Percentiles rank a stretch among this genome's conserved stretches.
Conservation (phyloP, 2,888 invertebrate genomes). For the Sinopyrophorus schimmeli region DNA sequence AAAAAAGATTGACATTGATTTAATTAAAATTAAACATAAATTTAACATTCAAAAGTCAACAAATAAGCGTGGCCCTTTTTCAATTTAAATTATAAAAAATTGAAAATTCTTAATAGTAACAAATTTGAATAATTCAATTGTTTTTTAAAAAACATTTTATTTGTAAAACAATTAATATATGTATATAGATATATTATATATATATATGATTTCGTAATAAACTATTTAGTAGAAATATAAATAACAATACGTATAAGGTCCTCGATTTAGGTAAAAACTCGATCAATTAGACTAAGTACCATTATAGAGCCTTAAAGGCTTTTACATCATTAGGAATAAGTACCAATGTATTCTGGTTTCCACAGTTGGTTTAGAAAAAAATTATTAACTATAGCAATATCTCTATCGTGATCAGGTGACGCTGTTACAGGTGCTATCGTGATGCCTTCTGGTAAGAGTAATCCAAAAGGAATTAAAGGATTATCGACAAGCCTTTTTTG, state of each 20-base stretch:
- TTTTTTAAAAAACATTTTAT: constrained; percentile 36
- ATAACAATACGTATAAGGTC: constrained; percentile 55
- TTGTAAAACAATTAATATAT: constrained; percentile 48
- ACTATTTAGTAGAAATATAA: constrained; percentile 54
- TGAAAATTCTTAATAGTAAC: too few species aligned
- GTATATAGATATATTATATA: too few species aligned
- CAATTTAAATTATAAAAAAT: too few species aligned
- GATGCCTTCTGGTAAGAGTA: constrained; percentile 55
- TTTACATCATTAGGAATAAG: constrained; percentile 49
- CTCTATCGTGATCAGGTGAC: constrained; percentile 56
- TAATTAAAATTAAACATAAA: too few species aligned
- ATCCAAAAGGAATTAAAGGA: constrained; percentile 54
- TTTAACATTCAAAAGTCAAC: too few species aligned
- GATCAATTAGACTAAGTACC: constrained; percentile 42
- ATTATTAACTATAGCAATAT: constrained; percentile 59
- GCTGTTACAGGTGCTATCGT: constrained; percentile 55
- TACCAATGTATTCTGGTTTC: constrained; percentile 60
- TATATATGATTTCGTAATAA: constrained; percentile 49
- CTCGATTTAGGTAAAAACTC: constrained; percentile 40
- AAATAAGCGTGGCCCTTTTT: too few species aligned
- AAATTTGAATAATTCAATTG: too few species aligned
- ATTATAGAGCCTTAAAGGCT: not conserved
- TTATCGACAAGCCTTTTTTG: constrained; percentile 48
- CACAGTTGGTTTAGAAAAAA: constrained; percentile 61
- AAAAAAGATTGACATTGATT: too few species aligned